Evolutionary conservation across 2,888 invertebrate species (phyloP).

Genomic region (Colostygia pectinataria): DNA sequence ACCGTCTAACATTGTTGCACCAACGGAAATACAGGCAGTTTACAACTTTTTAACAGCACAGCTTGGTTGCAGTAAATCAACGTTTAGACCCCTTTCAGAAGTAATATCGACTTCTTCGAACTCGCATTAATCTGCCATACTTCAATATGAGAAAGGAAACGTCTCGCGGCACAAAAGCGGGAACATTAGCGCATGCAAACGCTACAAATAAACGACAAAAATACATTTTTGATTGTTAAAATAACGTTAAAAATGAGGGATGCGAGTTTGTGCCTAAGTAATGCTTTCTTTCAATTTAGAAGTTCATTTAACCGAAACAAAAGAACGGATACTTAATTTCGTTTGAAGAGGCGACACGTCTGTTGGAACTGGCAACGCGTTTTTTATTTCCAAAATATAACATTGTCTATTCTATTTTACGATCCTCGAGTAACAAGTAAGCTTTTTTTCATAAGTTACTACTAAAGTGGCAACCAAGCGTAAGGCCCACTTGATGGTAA

Average conservation of each 20-base stretch:
- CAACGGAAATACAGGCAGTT: conserved; percentile 79
- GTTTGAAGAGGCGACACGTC: conserved; percentile 47
- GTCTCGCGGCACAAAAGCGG: conserved; percentile 61
- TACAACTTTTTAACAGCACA: conserved; percentile 80
- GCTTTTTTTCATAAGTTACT: no score
- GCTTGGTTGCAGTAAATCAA: conserved; percentile 77
- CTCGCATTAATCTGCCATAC: conserved; percentile 78
- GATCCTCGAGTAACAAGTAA: no score
- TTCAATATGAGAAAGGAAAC: conserved; percentile 76
- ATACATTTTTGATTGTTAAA: conserved; percentile 12
- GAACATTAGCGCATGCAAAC: conserved; percentile 56
- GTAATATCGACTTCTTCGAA: conserved; percentile 81
- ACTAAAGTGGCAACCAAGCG: no score
- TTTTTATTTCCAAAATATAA: neutral
- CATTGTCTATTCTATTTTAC: no score
- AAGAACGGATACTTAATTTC: conserved; percentile 26
- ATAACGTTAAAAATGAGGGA: conserved; percentile 10
- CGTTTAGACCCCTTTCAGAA: conserved; percentile 76
- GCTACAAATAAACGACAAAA: conserved; percentile 39
- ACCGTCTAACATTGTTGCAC: conserved; percentile 64
- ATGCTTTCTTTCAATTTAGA: conserved; percentile 36
- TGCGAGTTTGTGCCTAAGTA: conserved; percentile 1
- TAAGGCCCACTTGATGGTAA: no score
- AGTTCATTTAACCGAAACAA: conserved; percentile 37
- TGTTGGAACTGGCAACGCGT: conserved; percentile 64